These are phyloP conservation scores for Daphoenositta chrysoptera DNA, from an alignment of 2,113 vertebrate genomes.

Conservation along the genomic window DNA sequence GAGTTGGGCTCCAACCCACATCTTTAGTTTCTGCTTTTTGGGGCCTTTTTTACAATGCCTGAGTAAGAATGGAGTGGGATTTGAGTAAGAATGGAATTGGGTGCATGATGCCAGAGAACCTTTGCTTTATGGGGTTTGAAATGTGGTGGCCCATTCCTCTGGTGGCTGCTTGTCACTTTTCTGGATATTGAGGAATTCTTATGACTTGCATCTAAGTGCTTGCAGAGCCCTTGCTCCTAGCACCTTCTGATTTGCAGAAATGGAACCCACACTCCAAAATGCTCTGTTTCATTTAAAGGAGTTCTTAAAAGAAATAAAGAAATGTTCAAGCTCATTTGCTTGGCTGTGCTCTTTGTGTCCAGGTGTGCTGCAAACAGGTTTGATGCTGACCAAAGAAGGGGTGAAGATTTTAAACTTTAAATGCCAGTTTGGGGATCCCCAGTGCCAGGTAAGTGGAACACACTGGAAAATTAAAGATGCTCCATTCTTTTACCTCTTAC, in stretches of 20 bases:
- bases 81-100: neutral
- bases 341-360: neutral
- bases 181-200: neutral
- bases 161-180: neutral
- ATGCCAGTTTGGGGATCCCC: slow-evolving; percentile 86
- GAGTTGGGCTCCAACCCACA: neutral
- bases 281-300: neutral
- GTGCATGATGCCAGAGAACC: neutral
- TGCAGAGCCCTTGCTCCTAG: neutral
- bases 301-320: neutral
- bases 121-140: neutral
- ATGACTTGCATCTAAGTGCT: neutral
- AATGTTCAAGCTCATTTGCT: neutral
- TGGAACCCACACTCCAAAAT: neutral
- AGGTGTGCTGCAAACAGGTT: slow-evolving; percentile 87
- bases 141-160: neutral
- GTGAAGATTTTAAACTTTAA: slow-evolving; percentile 84
- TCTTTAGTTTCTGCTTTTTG: neutral
- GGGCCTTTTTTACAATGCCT: neutral
- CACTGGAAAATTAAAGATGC: neutral
- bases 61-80: neutral
- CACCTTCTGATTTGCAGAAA: neutral
- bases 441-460: slow-evolving; percentile 80
- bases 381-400: slow-evolving; percentile 85
- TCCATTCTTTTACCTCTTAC: neutral